A percentile compares a stretch with the other conserved stretches of the same genome.
Evolutionary conservation across 1,140 invertebrate genomes (phyloP).

Genomic region (Papilio dardanus): DNA sequence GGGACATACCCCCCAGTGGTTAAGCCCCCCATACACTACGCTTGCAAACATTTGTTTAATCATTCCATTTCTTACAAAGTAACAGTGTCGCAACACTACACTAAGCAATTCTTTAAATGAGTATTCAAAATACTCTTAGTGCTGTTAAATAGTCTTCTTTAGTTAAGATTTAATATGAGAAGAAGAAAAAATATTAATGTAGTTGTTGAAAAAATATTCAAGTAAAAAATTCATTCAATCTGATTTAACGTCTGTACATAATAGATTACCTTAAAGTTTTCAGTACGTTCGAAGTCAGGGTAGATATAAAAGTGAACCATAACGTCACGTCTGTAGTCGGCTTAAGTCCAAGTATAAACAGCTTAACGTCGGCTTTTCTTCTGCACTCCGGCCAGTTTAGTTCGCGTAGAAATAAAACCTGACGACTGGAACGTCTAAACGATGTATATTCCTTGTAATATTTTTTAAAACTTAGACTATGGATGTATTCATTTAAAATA

Average conservation of each 20-base stretch:
- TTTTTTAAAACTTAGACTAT: not conserved
- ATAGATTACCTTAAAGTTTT: conserved; percentile 3
- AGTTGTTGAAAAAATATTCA: too few relatives aligned
- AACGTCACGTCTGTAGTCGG: conserved; percentile 17
- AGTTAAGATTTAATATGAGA: too few relatives aligned
- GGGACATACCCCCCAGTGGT: not conserved
- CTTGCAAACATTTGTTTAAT: not conserved
- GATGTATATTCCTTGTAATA: not conserved
- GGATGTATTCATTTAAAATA: too few relatives aligned
- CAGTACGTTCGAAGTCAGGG: not conserved
- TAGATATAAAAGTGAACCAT: conserved; percentile 9
- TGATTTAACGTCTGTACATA: not conserved
- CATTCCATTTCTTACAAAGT: not conserved
- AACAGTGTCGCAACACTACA: not conserved
- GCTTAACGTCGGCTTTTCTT: conserved; percentile 24
- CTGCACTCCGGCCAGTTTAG: not conserved
- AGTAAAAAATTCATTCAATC: too few relatives aligned
- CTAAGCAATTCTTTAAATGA: too few relatives aligned
- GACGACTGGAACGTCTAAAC: not conserved
- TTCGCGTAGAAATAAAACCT: not conserved
- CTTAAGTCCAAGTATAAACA: conserved; percentile 23
- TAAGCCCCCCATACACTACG: not conserved
- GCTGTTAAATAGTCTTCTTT: too few relatives aligned
- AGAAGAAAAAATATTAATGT: too few relatives aligned
- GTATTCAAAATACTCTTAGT: too few relatives aligned